Evolutionary conservation across 2,113 vertebrate genomes (phyloP).

Genomic region (Mastomys coucha): DNA sequence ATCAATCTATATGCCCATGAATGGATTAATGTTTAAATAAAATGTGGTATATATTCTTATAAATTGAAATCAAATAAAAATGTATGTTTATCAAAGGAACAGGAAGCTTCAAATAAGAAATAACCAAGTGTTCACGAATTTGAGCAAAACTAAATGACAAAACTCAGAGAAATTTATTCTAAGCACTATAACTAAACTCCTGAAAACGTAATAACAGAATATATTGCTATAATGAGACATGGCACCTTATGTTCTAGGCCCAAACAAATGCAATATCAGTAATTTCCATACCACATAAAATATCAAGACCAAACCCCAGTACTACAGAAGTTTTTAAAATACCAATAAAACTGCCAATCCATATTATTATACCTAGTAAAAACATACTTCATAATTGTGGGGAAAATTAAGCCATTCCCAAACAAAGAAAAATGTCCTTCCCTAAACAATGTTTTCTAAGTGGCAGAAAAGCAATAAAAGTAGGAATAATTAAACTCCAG

Average conservation of each 20-base stretch:
- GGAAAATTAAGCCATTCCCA: neutral
- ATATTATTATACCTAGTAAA: neutral
- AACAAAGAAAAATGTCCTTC: neutral
- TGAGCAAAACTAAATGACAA: neutral
- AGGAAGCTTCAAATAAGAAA: neutral
- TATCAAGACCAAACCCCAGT: neutral
- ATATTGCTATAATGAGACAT: neutral
- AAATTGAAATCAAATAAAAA: neutral
- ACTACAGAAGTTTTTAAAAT: neutral
- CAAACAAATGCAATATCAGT: neutral
- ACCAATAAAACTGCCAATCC: neutral
- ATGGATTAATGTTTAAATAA: neutral
- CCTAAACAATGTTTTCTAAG: slow-evolving; percentile 20
- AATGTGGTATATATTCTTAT: neutral
- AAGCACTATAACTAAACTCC: neutral
- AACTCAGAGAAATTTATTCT: neutral
- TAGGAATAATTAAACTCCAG: neutral
- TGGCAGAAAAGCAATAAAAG: neutral
- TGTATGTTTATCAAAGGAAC: neutral
- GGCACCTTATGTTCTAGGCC: neutral
- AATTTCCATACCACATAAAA: neutral
- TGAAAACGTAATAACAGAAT: slow-evolving; percentile 29
- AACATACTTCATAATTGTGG: slow-evolving; percentile 28
- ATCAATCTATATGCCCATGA: neutral
- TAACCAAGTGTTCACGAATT: neutral